phyloP scores from a whole-genome alignment of 2,888 invertebrate species.

The Nomada ruficornis region DNA sequence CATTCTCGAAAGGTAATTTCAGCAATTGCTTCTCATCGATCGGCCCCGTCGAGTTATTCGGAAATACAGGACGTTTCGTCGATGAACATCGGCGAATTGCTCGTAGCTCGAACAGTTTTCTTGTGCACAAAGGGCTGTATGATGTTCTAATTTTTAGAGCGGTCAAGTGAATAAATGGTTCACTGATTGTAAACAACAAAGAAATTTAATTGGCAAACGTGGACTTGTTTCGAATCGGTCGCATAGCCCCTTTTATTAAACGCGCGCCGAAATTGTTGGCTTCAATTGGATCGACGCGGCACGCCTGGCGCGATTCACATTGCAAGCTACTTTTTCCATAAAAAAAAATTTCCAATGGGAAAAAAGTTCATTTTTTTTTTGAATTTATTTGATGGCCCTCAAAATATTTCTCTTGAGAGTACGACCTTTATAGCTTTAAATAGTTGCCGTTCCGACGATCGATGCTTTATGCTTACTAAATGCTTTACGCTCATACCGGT shows the following conservation, averaged over 20 bases:
- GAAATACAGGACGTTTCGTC: conserved; percentile 36
- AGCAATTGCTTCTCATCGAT: conserved; percentile 66
- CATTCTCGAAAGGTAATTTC: conserved; percentile 63
- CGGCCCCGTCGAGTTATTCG: conserved; percentile 45
- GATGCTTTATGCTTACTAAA: neutral
- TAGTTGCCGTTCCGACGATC: neutral
- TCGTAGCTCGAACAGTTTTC: conserved; percentile 35
- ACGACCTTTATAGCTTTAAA: neutral
- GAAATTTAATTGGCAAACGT: conserved; percentile 17
- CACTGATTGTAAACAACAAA: neutral
- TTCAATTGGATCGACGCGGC: neutral
- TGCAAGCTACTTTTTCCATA: neutral
- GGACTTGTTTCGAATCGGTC: neutral
- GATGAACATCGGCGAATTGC: conserved; percentile 32
- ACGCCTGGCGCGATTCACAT: no score
- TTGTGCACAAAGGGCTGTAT: conserved; percentile 26
- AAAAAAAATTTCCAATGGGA: no score
- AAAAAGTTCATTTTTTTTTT: no score
- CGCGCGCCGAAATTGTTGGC: no score
- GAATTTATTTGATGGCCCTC: neutral
- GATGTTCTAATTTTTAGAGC: neutral
- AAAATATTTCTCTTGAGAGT: neutral
- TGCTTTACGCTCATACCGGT: neutral
- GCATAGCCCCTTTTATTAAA: no score
- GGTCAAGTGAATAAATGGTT: conserved; percentile 2